Evolutionary conservation across 2,888 invertebrate genomes (phyloP).

Genomic region (Eumacrocentrus americanus): DNA sequence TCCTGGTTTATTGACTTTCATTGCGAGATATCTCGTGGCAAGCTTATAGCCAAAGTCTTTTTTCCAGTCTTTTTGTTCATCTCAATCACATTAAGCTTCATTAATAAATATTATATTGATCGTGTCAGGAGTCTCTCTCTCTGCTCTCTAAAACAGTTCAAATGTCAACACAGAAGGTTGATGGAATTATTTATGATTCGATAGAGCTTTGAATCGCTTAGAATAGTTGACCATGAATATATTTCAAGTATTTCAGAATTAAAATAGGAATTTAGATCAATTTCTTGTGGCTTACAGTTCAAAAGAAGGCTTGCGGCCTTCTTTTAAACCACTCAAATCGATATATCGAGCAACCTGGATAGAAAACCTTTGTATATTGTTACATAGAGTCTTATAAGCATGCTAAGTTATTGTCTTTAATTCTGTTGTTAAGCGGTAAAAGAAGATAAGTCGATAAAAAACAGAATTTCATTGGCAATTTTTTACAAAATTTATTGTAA

Average conservation of each 20-base stretch:
- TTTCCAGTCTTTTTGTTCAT: conserved; percentile 18
- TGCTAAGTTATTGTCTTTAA: too few relatives aligned
- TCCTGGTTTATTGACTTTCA: conserved; percentile 56
- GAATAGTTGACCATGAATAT: not conserved
- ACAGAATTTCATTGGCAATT: too few relatives aligned
- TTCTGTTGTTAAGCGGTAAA: too few relatives aligned
- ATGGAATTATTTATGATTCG: conserved; percentile 1
- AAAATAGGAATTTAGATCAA: too few relatives aligned
- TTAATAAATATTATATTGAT: conserved; percentile 1
- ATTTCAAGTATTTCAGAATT: not conserved
- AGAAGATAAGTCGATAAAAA: too few relatives aligned
- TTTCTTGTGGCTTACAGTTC: not conserved
- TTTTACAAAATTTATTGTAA: too few relatives aligned
- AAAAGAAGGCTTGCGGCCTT: conserved; percentile 30
- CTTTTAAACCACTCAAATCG: conserved; percentile 44
- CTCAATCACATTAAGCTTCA: conserved; percentile 9
- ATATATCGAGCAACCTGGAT: conserved; percentile 51
- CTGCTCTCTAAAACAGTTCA: not conserved
- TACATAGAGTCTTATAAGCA: too few relatives aligned
- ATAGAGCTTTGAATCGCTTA: not conserved
- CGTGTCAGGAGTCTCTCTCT: not conserved
- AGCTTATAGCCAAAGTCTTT: conserved; percentile 20
- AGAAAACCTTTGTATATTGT: conserved; percentile 13
- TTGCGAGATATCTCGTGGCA: conserved; percentile 44
- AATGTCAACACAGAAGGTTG: conserved; percentile 7